Conservation (phyloP, 2,888 invertebrate genomes). For the Lacanobia wlatinum region DNA sequence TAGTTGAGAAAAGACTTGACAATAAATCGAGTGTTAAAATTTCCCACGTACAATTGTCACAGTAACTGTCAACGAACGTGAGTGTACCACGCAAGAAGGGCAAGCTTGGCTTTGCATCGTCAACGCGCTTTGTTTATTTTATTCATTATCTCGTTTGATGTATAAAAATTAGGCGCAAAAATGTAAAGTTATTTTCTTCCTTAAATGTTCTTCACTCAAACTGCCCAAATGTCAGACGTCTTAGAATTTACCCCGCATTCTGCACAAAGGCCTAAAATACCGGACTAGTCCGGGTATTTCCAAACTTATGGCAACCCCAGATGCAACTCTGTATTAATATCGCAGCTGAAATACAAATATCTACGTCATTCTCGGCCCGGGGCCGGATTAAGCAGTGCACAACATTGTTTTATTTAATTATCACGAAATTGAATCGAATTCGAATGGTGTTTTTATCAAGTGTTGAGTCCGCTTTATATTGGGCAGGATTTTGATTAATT, state of each 20-base stretch:
- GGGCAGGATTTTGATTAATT: constrained; percentile 5
- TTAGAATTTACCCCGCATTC: not conserved
- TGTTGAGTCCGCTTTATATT: constrained; percentile 31
- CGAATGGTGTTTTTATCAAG: constrained; percentile 37
- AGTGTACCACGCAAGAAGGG: not conserved
- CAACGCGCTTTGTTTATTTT: not conserved
- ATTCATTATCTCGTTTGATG: not conserved
- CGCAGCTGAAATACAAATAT: constrained; percentile 74
- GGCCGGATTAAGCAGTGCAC: constrained; percentile 64
- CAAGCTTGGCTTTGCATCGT: not conserved
- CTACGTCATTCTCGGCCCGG: constrained; percentile 56
- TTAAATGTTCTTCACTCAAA: not conserved
- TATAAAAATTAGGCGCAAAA: not conserved
- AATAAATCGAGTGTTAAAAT: not conserved
- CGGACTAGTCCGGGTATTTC: not conserved
- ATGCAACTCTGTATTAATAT: constrained; percentile 78
- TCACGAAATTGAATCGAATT: constrained; percentile 29
- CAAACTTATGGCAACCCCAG: constrained; percentile 40
- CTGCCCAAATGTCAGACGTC: not conserved
- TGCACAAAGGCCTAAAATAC: not conserved
- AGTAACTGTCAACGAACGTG: not conserved
- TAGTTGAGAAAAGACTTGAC: too few relatives aligned
- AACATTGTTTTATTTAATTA: constrained; percentile 49
- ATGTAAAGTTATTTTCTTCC: not conserved
- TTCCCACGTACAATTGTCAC: not conserved